Evolutionary conservation across 2,888 invertebrate genomes (phyloP), one percentile per base, ranked within the genome.

Genomic region (Biston stratarius): DNA sequence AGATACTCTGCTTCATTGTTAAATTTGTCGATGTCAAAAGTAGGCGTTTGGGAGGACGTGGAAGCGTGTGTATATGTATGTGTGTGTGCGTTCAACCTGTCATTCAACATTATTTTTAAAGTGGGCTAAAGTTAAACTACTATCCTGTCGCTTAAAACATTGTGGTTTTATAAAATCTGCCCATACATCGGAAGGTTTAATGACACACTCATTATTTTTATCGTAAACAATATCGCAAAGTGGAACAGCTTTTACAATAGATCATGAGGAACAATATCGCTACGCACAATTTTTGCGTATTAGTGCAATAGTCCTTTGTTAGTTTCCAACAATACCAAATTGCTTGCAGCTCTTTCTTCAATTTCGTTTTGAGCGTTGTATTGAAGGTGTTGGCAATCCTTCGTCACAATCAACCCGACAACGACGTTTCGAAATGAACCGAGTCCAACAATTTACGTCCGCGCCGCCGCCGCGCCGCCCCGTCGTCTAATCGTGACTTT

Each of bases 401-500:
- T 72, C 66, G 71, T 70, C 70, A 73, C 69, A 70, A 79, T 74
- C 75, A 77, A 74, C 76, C 52, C 38, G 49, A 24, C 24, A 24
- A 24, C 24, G 24, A 72, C 63, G 73, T 88, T 87, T 83, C 88
- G 80, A 79, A 81, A 87, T 63, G 66, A 66, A 64, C 76, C 71
- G 74, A 59, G 59, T 71, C 75, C 73, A 72, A 76, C 72, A 72
- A 78, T 79, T 76, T 79, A 40, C 36, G 58, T 15, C 59, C 40
- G 59, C 57, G 77, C 70, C 40, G 44, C 36, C 57, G 62, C 45
- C 57, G 77, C 40, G 44, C 59, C 40, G 59, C 57, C 77, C 70
- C 40, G 44, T 33, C 55, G 76, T 74, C 73, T 77, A 83, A 81
- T 89, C 90, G 91, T 91, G 91, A 89, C 86, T 81, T 71, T 78